phyloP scores from a whole-genome alignment of 1,140 invertebrate species.

The Lucilia cuprina region DNA sequence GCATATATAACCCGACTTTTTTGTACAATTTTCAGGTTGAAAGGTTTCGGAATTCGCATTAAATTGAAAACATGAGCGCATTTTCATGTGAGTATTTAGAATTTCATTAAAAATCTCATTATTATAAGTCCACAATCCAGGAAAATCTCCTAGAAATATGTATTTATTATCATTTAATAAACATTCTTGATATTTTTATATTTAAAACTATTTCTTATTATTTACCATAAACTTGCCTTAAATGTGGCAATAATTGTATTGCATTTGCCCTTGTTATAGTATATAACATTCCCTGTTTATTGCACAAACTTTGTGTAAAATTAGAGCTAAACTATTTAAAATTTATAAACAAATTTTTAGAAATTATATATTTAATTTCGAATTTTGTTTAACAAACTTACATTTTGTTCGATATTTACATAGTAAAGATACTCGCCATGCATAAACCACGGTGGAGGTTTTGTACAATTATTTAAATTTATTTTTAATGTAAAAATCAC shows the following conservation, averaged over 20 bases:
- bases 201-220: too few relatives aligned
- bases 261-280: not conserved
- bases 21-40: too few relatives aligned
- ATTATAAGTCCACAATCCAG: not conserved
- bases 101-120: not conserved
- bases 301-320: not conserved
- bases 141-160: not conserved
- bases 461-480: not conserved
- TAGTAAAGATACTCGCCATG: not conserved
- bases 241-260: not conserved
- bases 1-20: too few relatives aligned
- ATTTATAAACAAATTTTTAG: not conserved
- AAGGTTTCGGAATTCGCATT: too few relatives aligned
- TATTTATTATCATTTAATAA: not conserved
- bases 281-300: not conserved
- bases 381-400: not conserved
- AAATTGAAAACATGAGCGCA: too few relatives aligned
- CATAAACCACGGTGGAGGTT: not conserved
- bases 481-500: not conserved
- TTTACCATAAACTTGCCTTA: not conserved
- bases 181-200: too few relatives aligned
- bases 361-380: not conserved
- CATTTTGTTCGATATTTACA: not conserved
- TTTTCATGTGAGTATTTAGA: not conserved
- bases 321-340: not conserved